Evolutionary conservation across 2,797 vertebrate species (phyloP).

Genomic region (Pangasius djambal): DNA sequence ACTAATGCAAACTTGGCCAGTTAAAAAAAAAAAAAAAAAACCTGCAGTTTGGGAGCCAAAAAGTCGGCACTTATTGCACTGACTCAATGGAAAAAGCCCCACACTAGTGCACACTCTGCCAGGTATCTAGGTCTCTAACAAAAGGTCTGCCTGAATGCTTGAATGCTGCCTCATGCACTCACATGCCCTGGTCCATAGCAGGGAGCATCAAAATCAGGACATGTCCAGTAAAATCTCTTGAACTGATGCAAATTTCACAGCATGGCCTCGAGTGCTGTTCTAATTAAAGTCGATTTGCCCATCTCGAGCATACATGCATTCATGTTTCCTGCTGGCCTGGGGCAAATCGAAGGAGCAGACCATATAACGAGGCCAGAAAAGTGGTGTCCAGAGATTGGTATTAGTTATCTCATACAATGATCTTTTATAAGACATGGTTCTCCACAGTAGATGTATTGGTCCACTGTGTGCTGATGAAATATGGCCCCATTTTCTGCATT

Average conservation of each 20-base stretch:
- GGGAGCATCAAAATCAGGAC: slow-evolving; percentile 2
- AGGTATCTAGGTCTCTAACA: neutral
- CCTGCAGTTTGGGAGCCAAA: neutral
- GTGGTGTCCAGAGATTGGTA: neutral
- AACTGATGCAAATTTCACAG: neutral
- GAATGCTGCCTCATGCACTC: neutral
- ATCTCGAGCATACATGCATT: neutral
- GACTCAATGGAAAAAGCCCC: neutral
- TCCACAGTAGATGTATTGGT: neutral
- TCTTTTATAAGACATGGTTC: neutral
- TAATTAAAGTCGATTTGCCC: slow-evolving; percentile 27
- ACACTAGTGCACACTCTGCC: neutral
- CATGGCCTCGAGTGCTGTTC: slow-evolving; percentile 7
- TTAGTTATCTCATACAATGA: neutral
- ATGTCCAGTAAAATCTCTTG: slow-evolving; percentile 16
- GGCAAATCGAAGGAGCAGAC: neutral
- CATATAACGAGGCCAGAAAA: slow-evolving; percentile 6
- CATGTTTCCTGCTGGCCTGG: neutral
- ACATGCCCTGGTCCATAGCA: neutral
- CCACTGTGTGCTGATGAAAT: neutral
- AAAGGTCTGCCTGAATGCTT: neutral
- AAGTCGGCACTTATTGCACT: neutral
- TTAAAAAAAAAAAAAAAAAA: neutral
- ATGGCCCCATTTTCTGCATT: neutral
- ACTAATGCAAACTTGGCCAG: neutral